A percentile compares a stretch with the other conserved stretches of the same genome.
Conservation (phyloP, 2,888 invertebrate species). For the Branchipolynoe longqiensis region DNA sequence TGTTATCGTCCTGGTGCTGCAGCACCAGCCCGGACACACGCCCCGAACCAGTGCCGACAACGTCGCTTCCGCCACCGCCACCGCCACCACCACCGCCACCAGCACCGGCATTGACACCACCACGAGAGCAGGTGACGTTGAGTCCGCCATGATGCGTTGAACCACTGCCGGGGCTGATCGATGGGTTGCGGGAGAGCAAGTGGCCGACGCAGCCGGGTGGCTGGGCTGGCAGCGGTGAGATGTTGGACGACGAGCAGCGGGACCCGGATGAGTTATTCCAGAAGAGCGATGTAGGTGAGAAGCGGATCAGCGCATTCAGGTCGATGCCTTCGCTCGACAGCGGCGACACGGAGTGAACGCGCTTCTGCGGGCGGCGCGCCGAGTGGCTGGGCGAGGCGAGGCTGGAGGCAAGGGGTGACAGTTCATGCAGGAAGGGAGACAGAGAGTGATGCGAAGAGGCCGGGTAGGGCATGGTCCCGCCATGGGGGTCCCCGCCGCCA, state of each 20-base stretch:
- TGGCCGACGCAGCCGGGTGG: slow-evolving; percentile 79
- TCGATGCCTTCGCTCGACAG: slow-evolving; percentile 80
- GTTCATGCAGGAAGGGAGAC: slow-evolving; percentile 59
- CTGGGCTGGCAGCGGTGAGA: slow-evolving; percentile 73
- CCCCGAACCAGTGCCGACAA: neutral
- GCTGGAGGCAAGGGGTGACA: slow-evolving; percentile 55
- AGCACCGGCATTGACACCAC: too few species aligned
- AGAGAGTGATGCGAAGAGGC: slow-evolving; percentile 33
- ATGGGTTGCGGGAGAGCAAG: slow-evolving; percentile 78
- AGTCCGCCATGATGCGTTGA: too few species aligned
- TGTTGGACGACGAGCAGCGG: slow-evolving; percentile 74
- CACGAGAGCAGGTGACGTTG: too few species aligned
- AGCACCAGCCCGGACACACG: slow-evolving; percentile 24
- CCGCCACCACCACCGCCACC: too few species aligned
- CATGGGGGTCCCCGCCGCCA: neutral
- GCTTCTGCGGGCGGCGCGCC: slow-evolving; percentile 12
- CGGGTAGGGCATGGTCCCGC: slow-evolving; percentile 24
- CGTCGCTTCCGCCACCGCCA: neutral
- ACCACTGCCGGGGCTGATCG: slow-evolving; percentile 74
- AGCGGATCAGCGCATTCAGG: slow-evolving; percentile 81
- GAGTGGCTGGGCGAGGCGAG: slow-evolving; percentile 62
- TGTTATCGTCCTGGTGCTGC: slow-evolving; percentile 6
- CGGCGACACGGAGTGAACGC: slow-evolving; percentile 70
- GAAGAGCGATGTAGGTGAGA: slow-evolving; percentile 82
- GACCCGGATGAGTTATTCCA: slow-evolving; percentile 73